Evolutionary conservation across 2,113 vertebrate species (phyloP), one percentile per base, ranked within the genome.

Genomic region (Dendrocopos noguchii): DNA sequence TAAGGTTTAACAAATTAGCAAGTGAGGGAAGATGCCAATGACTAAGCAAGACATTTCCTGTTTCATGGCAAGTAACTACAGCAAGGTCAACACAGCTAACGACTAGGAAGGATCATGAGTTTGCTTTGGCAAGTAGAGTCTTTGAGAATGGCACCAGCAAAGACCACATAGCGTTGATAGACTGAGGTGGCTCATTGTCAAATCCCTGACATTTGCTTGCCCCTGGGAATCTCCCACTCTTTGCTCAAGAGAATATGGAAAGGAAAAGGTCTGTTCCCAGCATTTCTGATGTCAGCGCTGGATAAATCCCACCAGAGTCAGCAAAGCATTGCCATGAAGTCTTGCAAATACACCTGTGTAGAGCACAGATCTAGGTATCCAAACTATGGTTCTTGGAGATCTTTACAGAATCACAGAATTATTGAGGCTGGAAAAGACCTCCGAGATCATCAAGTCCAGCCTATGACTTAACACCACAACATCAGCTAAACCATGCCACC

Each of bases 1-100:
- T 33, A 76, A 85, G 28, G 25, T 83, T 91, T 77, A 88, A 83
- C 65, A 83, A 88, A 90, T 67, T 29, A 61, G 76, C 73, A 91
- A 67, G 15, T 44, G 53, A 94, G 44, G 61, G 87, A 80, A 96
- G 33, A 90, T 28, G 77, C 44, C 89, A 92, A 5, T 36, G 86
- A 71, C 28, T 20, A 28, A 31, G 80, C 71, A 78, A 71, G 33
- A 72, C n/a, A 34, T 39, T 75, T 34, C 20, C 33, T 55, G 29
- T 44, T 91, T 67, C 52, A 20, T 7, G 27, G 77, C 50, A 52
- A 92, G 60, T 52, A 88, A 34, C 90, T 60, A 78, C 34, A 88
- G 74, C 74, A 91, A 95, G 74, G 80, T 76, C 59, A 88, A 53
- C 86, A 61, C 4, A 91, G 21, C 29, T 72, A 53, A 80, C 2